These are phyloP conservation scores for Papilio protenor DNA, from an alignment of 2,888 invertebrate genomes.

Conservation along the genomic window DNA sequence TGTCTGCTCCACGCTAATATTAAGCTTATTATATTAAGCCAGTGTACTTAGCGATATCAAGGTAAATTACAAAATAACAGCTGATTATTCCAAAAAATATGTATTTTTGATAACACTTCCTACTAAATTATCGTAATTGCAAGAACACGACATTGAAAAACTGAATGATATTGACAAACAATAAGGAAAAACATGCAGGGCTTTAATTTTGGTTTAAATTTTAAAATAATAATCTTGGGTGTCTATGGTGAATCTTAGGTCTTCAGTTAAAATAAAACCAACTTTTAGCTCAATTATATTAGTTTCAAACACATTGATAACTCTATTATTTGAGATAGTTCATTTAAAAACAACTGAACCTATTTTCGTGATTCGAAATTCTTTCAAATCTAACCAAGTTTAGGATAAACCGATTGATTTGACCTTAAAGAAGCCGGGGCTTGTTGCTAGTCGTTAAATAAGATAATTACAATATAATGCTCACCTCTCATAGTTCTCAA, in stretches of 20 bases:
- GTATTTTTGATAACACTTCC: conserved; percentile 31
- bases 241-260: too few relatives aligned
- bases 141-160: conserved; percentile 38
- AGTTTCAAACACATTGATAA: too few relatives aligned
- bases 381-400: too few relatives aligned
- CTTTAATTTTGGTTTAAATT: neutral
- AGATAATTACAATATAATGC: conserved; percentile 48
- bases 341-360: too few relatives aligned
- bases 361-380: too few relatives aligned
- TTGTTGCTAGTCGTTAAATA: neutral
- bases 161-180: conserved; percentile 9
- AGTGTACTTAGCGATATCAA: conserved; percentile 33
- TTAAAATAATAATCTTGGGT: neutral
- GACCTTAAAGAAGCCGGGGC: neutral
- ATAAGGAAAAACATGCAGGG: neutral
- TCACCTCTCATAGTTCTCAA: conserved; percentile 91
- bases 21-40: conserved; percentile 35
- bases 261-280: too few relatives aligned
- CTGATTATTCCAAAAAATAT: conserved; percentile 29
- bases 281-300: too few relatives aligned
- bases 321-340: too few relatives aligned
- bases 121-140: conserved; percentile 30
- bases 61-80: conserved; percentile 29
- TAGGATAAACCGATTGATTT: too few relatives aligned
- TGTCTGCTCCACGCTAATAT: conserved; percentile 25